A percentile compares a stretch with the other conserved stretches of the same genome.
These are phyloP conservation scores for Lerema accius DNA, from an alignment of 1,140 invertebrate species.

Conservation along the genomic window DNA sequence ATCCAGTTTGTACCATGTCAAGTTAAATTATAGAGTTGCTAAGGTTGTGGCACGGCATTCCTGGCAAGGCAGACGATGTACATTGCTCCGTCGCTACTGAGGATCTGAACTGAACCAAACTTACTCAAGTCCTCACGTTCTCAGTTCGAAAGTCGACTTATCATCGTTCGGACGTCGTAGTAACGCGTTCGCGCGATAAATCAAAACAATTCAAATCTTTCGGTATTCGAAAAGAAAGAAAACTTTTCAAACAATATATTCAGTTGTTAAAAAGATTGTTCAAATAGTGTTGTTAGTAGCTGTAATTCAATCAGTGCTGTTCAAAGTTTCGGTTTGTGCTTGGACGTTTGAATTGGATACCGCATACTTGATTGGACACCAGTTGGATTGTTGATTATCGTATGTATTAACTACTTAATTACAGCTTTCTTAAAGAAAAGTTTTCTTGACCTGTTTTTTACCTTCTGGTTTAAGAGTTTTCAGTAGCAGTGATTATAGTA, in stretches of 20 bases:
- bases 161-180: conserved; percentile 58
- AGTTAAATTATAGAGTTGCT: conserved; percentile 58
- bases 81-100: conserved; percentile 47
- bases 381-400: conserved; percentile 41
- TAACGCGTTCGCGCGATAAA: conserved; percentile 41
- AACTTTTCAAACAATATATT: conserved; percentile 10
- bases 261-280: conserved; percentile 2
- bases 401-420: conserved; percentile 37
- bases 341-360: conserved; percentile 43
- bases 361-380: conserved; percentile 41
- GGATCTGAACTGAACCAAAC: conserved; percentile 41
- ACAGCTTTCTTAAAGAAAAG: not conserved
- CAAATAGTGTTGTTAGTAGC: conserved; percentile 20
- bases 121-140: conserved; percentile 11
- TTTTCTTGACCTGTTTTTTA: not conserved
- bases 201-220: conserved; percentile 11
- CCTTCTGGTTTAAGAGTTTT: too few relatives aligned
- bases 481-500: too few relatives aligned
- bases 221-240: conserved; percentile 4
- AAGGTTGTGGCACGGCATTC: conserved; percentile 71
- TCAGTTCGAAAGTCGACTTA: conserved; percentile 75
- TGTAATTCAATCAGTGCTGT: conserved; percentile 30
- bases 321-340: conserved; percentile 33
- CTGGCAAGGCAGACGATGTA: conserved; percentile 58
- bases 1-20: conserved; percentile 48